phyloP scores from a whole-genome alignment of 2,113 vertebrate genomes.

The Laticauda colubrina region DNA sequence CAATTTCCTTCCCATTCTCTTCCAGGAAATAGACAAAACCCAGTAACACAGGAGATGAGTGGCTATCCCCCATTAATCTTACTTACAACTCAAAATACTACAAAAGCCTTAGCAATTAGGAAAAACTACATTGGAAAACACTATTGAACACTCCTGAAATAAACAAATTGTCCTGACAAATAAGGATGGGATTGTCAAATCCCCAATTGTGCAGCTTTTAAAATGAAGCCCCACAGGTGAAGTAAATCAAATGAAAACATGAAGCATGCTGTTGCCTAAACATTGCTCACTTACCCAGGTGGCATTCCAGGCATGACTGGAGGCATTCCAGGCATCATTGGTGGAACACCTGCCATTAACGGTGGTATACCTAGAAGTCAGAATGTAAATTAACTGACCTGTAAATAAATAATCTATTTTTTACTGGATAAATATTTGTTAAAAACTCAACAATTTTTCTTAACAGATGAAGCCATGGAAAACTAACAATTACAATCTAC shows the following conservation, averaged over 20 bases:
- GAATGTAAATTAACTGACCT: background rate
- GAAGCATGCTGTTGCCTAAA: constrained; percentile 1
- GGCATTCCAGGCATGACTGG: constrained; percentile 88
- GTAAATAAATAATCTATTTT: background rate
- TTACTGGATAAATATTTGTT: background rate
- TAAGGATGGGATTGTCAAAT: background rate
- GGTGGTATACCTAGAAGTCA: constrained; percentile 86
- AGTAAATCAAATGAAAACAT: constrained; percentile 28
- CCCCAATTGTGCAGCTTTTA: background rate
- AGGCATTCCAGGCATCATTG: constrained; percentile 89
- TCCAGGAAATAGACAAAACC: background rate
- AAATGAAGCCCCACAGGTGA: background rate
- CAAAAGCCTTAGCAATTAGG: background rate
- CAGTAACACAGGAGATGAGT: background rate
- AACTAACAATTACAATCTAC: background rate
- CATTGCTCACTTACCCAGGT: constrained; percentile 76
- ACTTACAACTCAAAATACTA: background rate
- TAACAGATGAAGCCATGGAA: background rate
- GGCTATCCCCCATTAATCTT: background rate
- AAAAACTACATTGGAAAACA: background rate
- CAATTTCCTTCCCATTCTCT: background rate
- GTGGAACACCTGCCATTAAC: constrained; percentile 91
- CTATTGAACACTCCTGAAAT: background rate
- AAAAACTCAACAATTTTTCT: background rate
- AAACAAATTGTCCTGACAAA: background rate